Evolutionary conservation across 2,888 invertebrate species (phyloP), one percentile per base, ranked within the genome.

Genomic region (Lycia hirtaria): DNA sequence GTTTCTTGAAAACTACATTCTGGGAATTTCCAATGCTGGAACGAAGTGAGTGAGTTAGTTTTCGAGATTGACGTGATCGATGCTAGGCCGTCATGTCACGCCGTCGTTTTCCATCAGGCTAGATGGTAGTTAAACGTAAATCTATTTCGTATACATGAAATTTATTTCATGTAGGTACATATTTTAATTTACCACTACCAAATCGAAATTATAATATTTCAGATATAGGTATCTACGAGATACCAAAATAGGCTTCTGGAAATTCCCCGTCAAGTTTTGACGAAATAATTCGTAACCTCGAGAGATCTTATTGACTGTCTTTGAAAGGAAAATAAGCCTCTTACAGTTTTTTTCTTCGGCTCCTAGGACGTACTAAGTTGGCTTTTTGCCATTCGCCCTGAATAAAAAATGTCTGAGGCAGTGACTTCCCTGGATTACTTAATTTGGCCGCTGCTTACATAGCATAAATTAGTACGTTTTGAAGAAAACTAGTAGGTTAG

Each of bases 281-380:
- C 51, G 52, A 48, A 59, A 60, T 48, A 56, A 62, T 62, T 59
- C 45, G 56, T 54, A 43, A 38, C 47, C 49, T 44, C 53, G 40
- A 57, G 43, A 43, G 32, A 43, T 62, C 57, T 35, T 47, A 62
- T 59, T 56, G 59, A 47, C 53, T 54, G 41, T 17, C 38, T 60
- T 51, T 67, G 57, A 62, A 66, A 64, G 55, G 59, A 40, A 67
- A 64, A 56, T 64, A 62, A 67, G 60, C 62, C 47, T 55, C 64
- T 64, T 59, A 67, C 56, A 53, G 57, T 60, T 63, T 60, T 60
- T 60, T 52, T 56, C n/a, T 60, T 40, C 22, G 33, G 12, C 55
- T 54, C 38, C 56, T 26, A 59, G 17, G 52, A 41, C 24, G 41
- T 57, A 30, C 49, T 45, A 64, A 62, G 54, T 64, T 66, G 62